Percentiles rank a stretch among this genome's conserved stretches.
phyloP scores from a whole-genome alignment of 1,140 invertebrate genomes.

The Habropoda laboriosa region DNA sequence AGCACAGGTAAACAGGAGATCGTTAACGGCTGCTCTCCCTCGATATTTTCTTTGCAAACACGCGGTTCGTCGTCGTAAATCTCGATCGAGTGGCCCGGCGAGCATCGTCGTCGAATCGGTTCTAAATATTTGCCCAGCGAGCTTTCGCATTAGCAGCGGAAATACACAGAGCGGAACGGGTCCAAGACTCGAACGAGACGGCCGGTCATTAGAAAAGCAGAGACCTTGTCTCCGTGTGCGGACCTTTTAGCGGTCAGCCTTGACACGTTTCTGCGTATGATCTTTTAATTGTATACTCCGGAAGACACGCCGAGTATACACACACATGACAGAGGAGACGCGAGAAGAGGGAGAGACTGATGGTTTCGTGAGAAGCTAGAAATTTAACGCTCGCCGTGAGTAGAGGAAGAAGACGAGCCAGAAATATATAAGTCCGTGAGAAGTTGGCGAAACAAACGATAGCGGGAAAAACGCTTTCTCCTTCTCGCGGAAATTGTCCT shows the following conservation, averaged over 20 bases:
- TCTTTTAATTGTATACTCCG: conserved; percentile 30
- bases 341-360: neutral
- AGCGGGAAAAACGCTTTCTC: neutral
- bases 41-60: conserved; percentile 24
- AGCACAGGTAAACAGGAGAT: neutral
- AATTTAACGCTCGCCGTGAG: neutral
- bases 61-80: conserved; percentile 22
- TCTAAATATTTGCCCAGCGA: conserved; percentile 32
- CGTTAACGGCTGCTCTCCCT: neutral
- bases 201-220: neutral
- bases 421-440: neutral
- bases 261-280: conserved; percentile 26
- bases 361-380: neutral
- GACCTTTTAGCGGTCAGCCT: conserved; percentile 23
- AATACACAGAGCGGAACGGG: neutral
- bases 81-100: neutral
- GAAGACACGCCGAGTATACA: neutral
- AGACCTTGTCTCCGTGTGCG: neutral
- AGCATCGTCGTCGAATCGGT: neutral
- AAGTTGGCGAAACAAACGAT: conserved; percentile 3
- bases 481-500: neutral
- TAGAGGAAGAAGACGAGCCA: no score
- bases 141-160: conserved; percentile 13
- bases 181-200: neutral
- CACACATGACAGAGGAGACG: no score